Percentiles rank a stretch among this genome's conserved stretches.
Evolutionary conservation across 2,113 vertebrate genomes (phyloP).

Genomic region (Nycticorax nycticorax): DNA sequence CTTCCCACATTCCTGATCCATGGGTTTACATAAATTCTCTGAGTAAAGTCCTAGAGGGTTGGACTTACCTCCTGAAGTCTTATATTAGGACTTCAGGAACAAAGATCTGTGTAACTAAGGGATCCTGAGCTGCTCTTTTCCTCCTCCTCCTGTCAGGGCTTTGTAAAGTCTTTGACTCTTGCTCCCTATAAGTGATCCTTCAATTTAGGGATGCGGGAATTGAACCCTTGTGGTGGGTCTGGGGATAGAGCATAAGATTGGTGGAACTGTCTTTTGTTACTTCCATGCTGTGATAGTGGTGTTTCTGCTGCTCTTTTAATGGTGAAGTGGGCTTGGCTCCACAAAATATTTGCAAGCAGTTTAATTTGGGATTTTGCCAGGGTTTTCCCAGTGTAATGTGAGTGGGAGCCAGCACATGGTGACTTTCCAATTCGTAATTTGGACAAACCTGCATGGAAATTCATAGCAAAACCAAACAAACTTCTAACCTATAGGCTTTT

Average conservation of each 20-base stretch:
- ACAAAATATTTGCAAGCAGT: constrained; percentile 9
- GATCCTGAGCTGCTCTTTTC: background rate
- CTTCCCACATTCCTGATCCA: background rate
- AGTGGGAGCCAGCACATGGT: constrained; percentile 25
- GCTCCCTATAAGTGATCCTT: background rate
- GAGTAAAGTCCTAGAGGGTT: background rate
- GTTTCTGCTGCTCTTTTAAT: background rate
- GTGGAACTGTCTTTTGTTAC: background rate
- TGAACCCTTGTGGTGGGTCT: background rate
- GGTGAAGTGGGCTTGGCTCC: background rate
- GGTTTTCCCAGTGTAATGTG: background rate
- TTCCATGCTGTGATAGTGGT: background rate
- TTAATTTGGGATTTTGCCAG: constrained; percentile 41
- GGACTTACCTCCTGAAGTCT: background rate
- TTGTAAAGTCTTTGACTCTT: background rate
- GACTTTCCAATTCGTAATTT: background rate
- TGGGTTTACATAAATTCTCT: background rate
- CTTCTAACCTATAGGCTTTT: background rate
- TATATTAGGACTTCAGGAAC: background rate
- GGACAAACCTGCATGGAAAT: background rate
- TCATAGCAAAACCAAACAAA: background rate
- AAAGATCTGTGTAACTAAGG: background rate
- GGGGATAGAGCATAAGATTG: background rate
- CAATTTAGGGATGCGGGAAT: background rate
- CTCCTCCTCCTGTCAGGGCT: background rate